phyloP scores from a whole-genome alignment of 2,113 vertebrate species.

The Hyla sarda region DNA sequence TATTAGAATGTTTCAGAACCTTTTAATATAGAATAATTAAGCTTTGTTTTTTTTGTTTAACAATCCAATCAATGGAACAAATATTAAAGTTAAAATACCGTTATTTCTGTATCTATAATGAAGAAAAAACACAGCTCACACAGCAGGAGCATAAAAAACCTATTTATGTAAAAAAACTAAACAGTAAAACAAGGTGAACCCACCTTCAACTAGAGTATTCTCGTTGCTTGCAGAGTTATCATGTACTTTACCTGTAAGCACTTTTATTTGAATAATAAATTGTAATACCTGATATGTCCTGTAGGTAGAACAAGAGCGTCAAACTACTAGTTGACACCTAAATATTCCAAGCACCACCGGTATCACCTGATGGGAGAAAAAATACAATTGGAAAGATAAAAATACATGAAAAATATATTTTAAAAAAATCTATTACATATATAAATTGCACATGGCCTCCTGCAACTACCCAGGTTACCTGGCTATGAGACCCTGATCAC shows the following conservation, averaged over 20 bases:
- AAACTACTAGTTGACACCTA: too few relatives aligned
- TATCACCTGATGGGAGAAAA: neutral
- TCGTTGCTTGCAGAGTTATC: neutral
- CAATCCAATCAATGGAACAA: neutral
- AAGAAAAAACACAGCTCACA: neutral
- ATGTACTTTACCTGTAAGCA: neutral
- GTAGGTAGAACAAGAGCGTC: neutral
- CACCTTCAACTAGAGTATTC: neutral
- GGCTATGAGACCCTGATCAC: neutral
- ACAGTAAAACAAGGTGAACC: neutral
- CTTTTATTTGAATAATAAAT: too few relatives aligned
- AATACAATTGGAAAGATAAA: neutral
- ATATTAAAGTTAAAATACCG: neutral
- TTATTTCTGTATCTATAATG: neutral
- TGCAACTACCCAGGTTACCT: neutral
- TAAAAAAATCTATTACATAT: neutral
- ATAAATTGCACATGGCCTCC: neutral
- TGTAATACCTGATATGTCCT: neutral
- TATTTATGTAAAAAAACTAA: neutral
- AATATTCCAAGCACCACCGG: neutral
- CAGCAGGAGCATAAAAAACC: neutral
- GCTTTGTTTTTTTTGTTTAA: neutral
- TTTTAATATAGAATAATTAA: neutral
- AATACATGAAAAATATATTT: neutral
- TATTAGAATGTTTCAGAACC: neutral